Base-by-base conservation (phyloP, 2,888 invertebrate species). In the Macroteleia sp. region DNA sequence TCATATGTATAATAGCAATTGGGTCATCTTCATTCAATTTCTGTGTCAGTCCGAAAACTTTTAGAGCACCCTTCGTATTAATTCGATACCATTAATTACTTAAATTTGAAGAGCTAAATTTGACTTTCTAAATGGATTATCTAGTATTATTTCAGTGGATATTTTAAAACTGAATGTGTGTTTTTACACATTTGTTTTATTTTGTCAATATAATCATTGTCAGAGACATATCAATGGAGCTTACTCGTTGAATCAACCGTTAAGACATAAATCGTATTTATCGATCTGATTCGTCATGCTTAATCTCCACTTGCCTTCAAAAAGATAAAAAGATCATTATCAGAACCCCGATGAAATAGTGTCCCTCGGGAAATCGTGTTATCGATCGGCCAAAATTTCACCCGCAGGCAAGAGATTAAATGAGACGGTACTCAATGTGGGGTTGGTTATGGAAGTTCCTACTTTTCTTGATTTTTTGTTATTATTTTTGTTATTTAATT, bases 331-430 rank as follows among this genome's bases (percentile, higher is more conserved):
- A 69, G 62, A 69, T 69, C 56, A 52, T 75, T 36, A 46, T 54
- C 42, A 10, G 61, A 50, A 42, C 69, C 50, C 39, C 22, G 39
- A 42, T 57, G 36, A 57, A 69, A 61, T 62, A 56, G 54, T 67
- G 56, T 77, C 77, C 77, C 77, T 48, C 32, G 64, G 77, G 77
- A 77, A 77, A 70, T 77, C 77, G 77, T 71, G 66, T 66, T 77
- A 77, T 77, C 70, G 77, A 70, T 77, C 77, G 70, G 59, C 44
- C 76, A 42, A 70, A 76, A 70, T 59, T 76, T 52, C 50, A 57
- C 64, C 76, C 76, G 76, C 64, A 42, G 76, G 50, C 64, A 14
- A 64, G 17, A 50, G 36, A 44, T 76, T 57, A 67, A 64, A 59
- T 70, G 70, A 70, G 76, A 61, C 19, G 66, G 52, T 20, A 32